phyloP scores from a whole-genome alignment of 1,140 invertebrate genomes.

The Octopus bimaculoides region DNA sequence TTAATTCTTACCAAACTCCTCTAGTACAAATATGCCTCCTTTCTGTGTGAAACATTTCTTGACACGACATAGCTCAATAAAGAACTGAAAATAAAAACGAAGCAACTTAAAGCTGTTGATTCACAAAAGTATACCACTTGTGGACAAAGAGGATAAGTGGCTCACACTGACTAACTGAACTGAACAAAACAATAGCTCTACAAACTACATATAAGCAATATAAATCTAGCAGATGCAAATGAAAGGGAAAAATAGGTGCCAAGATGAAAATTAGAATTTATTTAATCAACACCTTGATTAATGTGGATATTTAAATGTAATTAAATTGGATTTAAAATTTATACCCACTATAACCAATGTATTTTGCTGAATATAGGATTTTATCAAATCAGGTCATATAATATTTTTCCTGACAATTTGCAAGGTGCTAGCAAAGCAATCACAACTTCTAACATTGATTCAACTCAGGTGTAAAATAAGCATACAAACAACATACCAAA shows the following conservation, averaged over 20 bases:
- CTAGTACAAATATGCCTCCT: conserved; percentile 97
- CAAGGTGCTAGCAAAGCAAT: too few species aligned
- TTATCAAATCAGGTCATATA: too few species aligned
- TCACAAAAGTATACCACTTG: conserved; percentile 13
- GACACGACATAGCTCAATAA: conserved; percentile 98
- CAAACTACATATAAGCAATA: neutral
- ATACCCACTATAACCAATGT: too few species aligned
- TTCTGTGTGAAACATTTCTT: conserved; percentile 99
- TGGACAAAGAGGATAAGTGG: neutral
- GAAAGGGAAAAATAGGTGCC: conserved; percentile 13
- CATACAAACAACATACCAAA: too few species aligned
- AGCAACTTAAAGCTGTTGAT: conserved; percentile 40
- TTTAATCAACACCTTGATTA: too few species aligned
- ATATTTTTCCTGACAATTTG: too few species aligned
- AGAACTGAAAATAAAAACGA: conserved; percentile 82
- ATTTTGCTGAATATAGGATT: too few species aligned
- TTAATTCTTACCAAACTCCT: conserved; percentile 77
- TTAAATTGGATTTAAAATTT: too few species aligned
- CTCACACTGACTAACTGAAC: too few species aligned
- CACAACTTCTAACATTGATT: too few species aligned
- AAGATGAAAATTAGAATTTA: conserved; percentile 18
- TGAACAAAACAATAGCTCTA: neutral
- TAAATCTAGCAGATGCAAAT: neutral
- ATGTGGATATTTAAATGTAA: too few species aligned
- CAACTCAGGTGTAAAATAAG: too few species aligned